These are phyloP conservation scores for Machimus atricapillus DNA, from an alignment of 2,888 invertebrate genomes.

Conservation along the genomic window DNA sequence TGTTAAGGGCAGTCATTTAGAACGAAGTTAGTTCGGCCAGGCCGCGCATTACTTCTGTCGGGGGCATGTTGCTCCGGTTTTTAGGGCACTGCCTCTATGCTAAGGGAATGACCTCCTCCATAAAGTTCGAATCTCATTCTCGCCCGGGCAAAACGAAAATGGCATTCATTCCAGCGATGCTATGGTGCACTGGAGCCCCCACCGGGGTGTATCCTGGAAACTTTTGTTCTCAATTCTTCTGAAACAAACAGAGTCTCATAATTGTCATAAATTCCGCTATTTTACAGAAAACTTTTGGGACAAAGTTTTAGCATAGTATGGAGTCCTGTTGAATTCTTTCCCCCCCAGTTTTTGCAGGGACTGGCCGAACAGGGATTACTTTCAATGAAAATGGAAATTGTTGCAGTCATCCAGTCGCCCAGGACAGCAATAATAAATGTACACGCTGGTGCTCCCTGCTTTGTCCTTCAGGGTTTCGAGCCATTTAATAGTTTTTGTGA, in stretches of 20 bases:
- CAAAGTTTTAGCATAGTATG: slow-evolving; percentile 15
- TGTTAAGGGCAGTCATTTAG: background rate
- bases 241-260: slow-evolving; percentile 30
- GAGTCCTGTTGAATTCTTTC: slow-evolving; percentile 12
- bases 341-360: background rate
- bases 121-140: background rate
- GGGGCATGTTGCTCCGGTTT: background rate
- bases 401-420: slow-evolving; percentile 19
- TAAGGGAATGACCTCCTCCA: background rate
- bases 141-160: background rate
- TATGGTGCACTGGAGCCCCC: background rate
- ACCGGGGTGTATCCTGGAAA: background rate
- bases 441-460: background rate
- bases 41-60: background rate
- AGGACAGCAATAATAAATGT: slow-evolving; percentile 15
- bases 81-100: background rate
- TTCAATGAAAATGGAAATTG: slow-evolving; percentile 29
- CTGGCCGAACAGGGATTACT: background rate
- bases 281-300: slow-evolving; percentile 23
- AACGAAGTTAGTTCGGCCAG: background rate
- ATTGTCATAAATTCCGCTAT: slow-evolving; percentile 33
- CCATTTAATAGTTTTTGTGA: background rate
- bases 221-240: slow-evolving; percentile 22
- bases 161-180: background rate
- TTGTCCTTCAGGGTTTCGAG: slow-evolving; percentile 1